These are phyloP conservation scores for Pachymerium ferrugineum DNA, from an alignment of 2,888 invertebrate genomes.

Conservation along the genomic window DNA sequence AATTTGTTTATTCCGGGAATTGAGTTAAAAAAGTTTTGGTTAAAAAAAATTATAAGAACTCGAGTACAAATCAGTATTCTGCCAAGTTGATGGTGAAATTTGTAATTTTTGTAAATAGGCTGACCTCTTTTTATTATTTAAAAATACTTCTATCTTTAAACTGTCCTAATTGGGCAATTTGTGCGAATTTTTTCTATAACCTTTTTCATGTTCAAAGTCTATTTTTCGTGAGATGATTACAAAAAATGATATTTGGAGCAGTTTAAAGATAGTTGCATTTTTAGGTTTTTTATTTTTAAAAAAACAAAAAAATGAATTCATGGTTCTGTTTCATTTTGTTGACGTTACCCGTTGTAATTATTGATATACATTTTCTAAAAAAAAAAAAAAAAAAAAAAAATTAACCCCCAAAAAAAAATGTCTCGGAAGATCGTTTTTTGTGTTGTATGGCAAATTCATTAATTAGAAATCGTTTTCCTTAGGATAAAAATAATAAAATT, in stretches of 20 bases:
- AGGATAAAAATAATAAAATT: neutral
- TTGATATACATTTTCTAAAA: neutral
- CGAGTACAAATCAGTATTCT: neutral
- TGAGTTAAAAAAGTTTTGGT: neutral
- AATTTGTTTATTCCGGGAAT: neutral
- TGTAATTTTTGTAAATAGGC: neutral
- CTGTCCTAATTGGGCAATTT: neutral
- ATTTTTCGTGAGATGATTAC: neutral
- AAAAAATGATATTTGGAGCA: neutral
- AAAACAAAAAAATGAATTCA: neutral
- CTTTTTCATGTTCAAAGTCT: neutral
- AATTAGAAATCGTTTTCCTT: neutral
- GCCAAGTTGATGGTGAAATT: neutral
- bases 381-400: conserved; percentile 1
- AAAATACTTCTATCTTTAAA: neutral
- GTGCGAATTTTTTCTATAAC: neutral
- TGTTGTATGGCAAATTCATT: conserved; percentile 17
- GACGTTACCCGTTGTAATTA: neutral
- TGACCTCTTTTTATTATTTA: neutral
- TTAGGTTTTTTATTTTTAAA: neutral
- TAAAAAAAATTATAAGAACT: neutral
- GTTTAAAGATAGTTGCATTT: neutral
- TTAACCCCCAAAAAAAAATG: neutral
- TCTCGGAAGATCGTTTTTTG: neutral
- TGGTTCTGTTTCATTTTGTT: neutral